Conservation (phyloP, 2,797 vertebrate genomes). For the Brachyalestes nurse region DNA sequence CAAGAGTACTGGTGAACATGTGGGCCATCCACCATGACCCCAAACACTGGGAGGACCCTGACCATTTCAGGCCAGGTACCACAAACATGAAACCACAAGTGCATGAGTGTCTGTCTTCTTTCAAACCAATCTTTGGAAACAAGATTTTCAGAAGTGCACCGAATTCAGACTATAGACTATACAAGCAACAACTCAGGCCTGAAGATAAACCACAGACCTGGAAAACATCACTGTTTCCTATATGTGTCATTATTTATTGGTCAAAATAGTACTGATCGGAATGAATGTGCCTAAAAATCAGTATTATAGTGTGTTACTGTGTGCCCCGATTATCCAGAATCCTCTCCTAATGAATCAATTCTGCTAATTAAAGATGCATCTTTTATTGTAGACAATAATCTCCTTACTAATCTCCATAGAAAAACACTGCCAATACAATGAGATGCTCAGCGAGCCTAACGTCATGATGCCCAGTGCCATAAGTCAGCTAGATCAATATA, state of each 20-base stretch:
- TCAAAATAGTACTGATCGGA: too few relatives aligned
- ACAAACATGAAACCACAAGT: constrained; percentile 9
- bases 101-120: neutral
- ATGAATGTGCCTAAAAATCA: too few relatives aligned
- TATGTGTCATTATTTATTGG: neutral
- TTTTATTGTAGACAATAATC: too few relatives aligned
- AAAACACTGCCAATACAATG: neutral
- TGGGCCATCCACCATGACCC: constrained; percentile 83
- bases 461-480: neutral
- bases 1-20: constrained; percentile 82
- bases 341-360: too few relatives aligned
- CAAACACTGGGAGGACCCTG: constrained; percentile 74
- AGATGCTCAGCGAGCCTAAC: neutral
- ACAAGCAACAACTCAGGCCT: neutral
- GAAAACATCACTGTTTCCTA: too few relatives aligned
- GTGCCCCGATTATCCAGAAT: too few relatives aligned
- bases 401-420: neutral
- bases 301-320: too few relatives aligned
- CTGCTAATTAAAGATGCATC: too few relatives aligned
- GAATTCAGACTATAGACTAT: neutral
- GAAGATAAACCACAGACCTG: neutral
- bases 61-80: constrained; percentile 76
- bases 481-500: neutral
- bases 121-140: neutral
- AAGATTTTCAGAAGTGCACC: neutral